Base-by-base conservation (phyloP, 2,888 invertebrate species). In the Altica lythri region DNA sequence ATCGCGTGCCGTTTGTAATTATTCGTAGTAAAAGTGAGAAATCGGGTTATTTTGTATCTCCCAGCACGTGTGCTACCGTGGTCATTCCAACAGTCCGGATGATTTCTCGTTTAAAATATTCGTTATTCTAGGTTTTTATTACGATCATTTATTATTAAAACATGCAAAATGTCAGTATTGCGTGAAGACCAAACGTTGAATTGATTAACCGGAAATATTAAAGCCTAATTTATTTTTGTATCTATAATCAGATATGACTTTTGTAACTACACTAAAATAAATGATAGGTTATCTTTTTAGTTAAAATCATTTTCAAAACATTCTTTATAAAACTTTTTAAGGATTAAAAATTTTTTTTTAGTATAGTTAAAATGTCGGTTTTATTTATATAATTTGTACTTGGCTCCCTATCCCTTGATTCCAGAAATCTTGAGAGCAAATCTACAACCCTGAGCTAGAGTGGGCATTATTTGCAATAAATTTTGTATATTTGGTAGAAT, bases 1-100 rank as follows among this genome's bases (percentile, higher is more conserved):
- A 72, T 74, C 72, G 73, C 74, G 73, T 73, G 73, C 68, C 49
- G 64, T 62, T 67, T 57, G 71, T 69, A 70, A 72, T 73, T 73
- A 72, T 70, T 65, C 63, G 61, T 60, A 58, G 61, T n/a, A n/a
- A n/a, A 64, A 67, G 66, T 70, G 66, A 69, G 69, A 69, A 71
- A 71, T 71, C 69, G 64, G 65, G 62, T 63, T 65, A 65, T 61
- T 59, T 62, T 57, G 63, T 65, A 60, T 56, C 32, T 45, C 30
- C 54, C 37, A 45, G 35, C 58, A 59, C 58, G 57, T 61, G 55
- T 61, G 55, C 56, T 37, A 37, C 14, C 16, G 25, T 17, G 60
- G 45, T 53, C 58, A 61, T 64, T 61, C 59, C 62, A 49, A 60
- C 55, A 62, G 58, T 56, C 56, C 60, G 55, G 58, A 60, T 59